A percentile compares a stretch with the other conserved stretches of the same genome.
phyloP scores from a whole-genome alignment of 2,888 invertebrate genomes.

The Priocnemis perturbator region DNA sequence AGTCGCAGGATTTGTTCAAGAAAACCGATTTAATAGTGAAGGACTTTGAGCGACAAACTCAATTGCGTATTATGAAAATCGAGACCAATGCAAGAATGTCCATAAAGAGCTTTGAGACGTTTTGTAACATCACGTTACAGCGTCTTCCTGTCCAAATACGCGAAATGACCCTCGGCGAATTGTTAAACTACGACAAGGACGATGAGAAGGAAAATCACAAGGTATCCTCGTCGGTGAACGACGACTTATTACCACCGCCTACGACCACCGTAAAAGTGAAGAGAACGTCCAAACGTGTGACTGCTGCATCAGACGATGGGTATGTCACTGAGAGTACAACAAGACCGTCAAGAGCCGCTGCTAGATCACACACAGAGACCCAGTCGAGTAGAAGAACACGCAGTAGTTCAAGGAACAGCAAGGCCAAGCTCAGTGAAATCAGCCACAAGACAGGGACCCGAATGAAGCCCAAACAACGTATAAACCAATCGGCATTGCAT shows the following conservation, averaged over 20 bases:
- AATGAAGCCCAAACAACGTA: not conserved
- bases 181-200: conserved; percentile 31
- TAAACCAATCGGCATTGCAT: conserved; percentile 22
- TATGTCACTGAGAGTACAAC: conserved; percentile 63
- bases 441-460: conserved; percentile 26
- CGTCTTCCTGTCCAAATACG: conserved; percentile 57
- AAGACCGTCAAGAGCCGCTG: conserved; percentile 36
- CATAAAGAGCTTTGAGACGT: conserved; percentile 48
- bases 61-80: conserved; percentile 48
- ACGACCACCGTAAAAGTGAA: conserved; percentile 21
- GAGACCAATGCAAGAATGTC: conserved; percentile 53
- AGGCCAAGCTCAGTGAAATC: conserved; percentile 35
- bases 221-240: conserved; percentile 32
- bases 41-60: conserved; percentile 59
- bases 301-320: conserved; percentile 66
- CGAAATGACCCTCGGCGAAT: conserved; percentile 57
- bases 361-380: not conserved
- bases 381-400: conserved; percentile 31
- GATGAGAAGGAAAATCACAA: conserved; percentile 50
- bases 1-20: conserved; percentile 34
- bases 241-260: not conserved
- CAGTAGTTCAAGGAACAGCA: conserved; percentile 52
- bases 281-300: conserved; percentile 53
- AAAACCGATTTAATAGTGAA: conserved; percentile 54
- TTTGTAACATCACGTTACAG: conserved; percentile 46